phyloP scores from a whole-genome alignment of 30 jellyfish, hydroid and myxozoan species.

The Sanderia malayensis region DNA sequence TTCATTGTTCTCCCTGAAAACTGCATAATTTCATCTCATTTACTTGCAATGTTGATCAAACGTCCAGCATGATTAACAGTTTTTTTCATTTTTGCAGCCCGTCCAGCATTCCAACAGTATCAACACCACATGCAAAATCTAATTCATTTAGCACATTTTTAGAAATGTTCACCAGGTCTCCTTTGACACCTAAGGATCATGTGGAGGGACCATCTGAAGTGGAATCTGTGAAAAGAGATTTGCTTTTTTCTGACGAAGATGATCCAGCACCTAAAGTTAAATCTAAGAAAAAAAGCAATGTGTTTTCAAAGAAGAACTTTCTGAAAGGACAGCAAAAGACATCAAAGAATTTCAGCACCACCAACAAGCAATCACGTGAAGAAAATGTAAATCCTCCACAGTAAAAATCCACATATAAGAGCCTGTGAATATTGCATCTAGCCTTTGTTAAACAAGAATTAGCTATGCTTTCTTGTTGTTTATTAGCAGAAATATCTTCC shows the following conservation, averaged over 20 bases:
- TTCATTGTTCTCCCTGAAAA: too few species aligned
- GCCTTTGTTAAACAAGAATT: too few species aligned
- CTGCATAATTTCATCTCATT: too few species aligned
- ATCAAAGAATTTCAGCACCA: too few species aligned
- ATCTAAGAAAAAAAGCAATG: conserved; percentile 5
- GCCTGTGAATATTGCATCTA: too few species aligned
- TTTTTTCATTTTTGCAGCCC: neutral
- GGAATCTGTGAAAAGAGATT: neutral
- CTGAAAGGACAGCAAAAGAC: conserved; percentile 5
- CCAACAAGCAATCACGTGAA: too few species aligned
- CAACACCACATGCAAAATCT: neutral
- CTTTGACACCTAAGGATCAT: neutral
- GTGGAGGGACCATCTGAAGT: neutral
- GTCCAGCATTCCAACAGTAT: neutral
- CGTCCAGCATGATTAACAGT: too few species aligned
- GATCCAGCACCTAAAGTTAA: neutral
- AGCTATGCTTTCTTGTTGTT: too few species aligned
- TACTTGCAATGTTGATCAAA: too few species aligned
- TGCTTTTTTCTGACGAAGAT: conserved; percentile 44
- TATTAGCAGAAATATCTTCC: too few species aligned
- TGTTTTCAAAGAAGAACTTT: conserved; percentile 27
- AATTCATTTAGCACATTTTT: neutral
- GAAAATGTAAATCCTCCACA: too few species aligned
- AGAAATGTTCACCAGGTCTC: neutral
- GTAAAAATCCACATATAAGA: too few species aligned